Conservation (phyloP, 1,140 invertebrate species). For the Drosophila aff. region DNA sequence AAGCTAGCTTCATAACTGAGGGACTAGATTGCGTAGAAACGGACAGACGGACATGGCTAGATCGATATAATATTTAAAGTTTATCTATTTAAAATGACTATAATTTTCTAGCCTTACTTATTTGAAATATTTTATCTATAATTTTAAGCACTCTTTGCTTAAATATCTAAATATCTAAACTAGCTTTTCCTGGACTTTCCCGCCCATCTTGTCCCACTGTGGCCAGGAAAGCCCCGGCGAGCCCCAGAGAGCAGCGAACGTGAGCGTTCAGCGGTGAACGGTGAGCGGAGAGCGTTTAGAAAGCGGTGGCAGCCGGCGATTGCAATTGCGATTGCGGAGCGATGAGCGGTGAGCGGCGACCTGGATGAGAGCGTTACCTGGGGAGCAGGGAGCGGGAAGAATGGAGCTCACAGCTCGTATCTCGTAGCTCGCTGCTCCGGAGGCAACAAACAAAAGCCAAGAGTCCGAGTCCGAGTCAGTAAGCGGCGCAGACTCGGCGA, state of each 20-base stretch:
- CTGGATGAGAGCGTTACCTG: slow-evolving; percentile 5
- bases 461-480: slow-evolving; percentile 60
- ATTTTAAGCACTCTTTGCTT: background rate
- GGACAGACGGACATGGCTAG: too few relatives aligned
- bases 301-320: slow-evolving; percentile 33
- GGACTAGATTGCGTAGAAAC: too few relatives aligned
- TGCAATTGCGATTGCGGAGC: slow-evolving; percentile 1
- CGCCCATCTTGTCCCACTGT: background rate
- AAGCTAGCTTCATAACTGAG: too few relatives aligned
- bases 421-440: background rate
- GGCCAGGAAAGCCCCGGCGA: background rate
- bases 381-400: background rate
- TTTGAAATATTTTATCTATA: too few relatives aligned
- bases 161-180: background rate
- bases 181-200: background rate
- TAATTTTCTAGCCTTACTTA: too few relatives aligned
- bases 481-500: slow-evolving; percentile 72
- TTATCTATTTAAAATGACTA: too few relatives aligned
- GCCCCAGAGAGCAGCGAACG: background rate
- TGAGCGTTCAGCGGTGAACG: slow-evolving; percentile 4
- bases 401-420: background rate
- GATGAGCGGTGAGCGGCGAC: slow-evolving; percentile 16
- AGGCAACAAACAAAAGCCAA: slow-evolving; percentile 21
- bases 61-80: too few relatives aligned
- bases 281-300: slow-evolving; percentile 53